Base-by-base conservation (phyloP, 1,140 invertebrate genomes). In the Psix sp. region DNA sequence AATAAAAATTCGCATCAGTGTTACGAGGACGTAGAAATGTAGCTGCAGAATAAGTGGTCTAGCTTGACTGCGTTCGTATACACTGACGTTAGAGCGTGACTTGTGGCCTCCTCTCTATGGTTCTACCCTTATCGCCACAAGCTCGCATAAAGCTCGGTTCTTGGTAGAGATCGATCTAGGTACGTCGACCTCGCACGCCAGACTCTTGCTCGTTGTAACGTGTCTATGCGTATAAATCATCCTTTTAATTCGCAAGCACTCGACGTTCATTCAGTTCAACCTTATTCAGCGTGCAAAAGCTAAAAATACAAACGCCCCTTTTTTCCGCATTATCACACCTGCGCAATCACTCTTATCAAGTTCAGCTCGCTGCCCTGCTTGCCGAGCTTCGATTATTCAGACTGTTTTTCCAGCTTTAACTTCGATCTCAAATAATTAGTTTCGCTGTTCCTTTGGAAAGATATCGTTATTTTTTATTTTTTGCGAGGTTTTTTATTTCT, bases 141-240 rank as follows among this genome's bases (percentile, higher is more conserved):
- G 60, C 60, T 81, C 71, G 71, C 66, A 77, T 67, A 79, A 78
- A 80, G 62, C 76, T 65, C 54, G 42, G 62, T 76, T 67, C 71
- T 57, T 24, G 62, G 62, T 77, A 80, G 59, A 76, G 73, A 80
- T 81, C 80, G 80, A 82, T 81, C 62, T 74, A 71, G 56, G 82
- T 83, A 78, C 82, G 80, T 74, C 62, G 81, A 84, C 81, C 81
- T 76, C 62, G 56, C 59, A 73, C 46, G 51, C 67, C 65, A 76
- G 77, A 79, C 74, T 74, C 74, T 74, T 72, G 43, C 54, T 70
- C 73, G 60, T 57, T 70, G 52, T 31, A 59, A 72, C 68, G 52
- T 65, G 68, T 65, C 52, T 72, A 60, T 31, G 46, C 54, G 65
- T 45, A 70, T 67, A 67, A 52, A 70, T 68, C 39, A 43, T 68